phyloP scores from a whole-genome alignment of 2,113 vertebrate species.

The Columba livia region DNA sequence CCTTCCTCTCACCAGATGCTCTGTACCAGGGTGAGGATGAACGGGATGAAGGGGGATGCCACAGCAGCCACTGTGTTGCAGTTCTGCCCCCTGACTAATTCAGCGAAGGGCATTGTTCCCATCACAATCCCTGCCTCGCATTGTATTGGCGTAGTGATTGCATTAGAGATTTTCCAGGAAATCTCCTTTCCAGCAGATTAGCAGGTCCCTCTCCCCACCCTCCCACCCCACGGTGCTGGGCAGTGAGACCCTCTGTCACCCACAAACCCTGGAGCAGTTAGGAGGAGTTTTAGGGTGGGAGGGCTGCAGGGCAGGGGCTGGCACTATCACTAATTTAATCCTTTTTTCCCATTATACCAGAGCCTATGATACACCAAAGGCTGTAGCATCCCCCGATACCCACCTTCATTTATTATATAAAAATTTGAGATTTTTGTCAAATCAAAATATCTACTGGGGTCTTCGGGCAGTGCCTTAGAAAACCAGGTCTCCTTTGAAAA shows the following conservation, averaged over 20 bases:
- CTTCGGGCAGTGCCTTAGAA: not conserved
- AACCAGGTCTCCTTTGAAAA: not conserved
- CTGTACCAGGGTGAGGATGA: not conserved
- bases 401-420: not conserved
- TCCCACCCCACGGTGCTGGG: not conserved
- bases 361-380: rapidly evolving
- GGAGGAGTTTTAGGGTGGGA: not conserved
- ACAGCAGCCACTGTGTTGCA: not conserved
- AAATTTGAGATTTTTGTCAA: not conserved
- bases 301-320: not conserved
- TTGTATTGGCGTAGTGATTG: not conserved
- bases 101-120: rapidly evolving
- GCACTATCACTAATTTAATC: not conserved
- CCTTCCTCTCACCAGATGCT: not conserved
- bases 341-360: not conserved
- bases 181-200: not conserved
- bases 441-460: not conserved
- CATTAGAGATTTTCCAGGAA: not conserved
- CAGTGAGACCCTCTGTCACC: not conserved
- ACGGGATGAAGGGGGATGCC: not conserved
- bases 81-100: not conserved
- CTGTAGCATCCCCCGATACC: not conserved
- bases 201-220: not conserved
- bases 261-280: not conserved
- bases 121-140: rapidly evolving